These are phyloP conservation scores for Amphibalanus amphitrite DNA, from an alignment of 1,140 invertebrate species.

Conservation along the genomic window DNA sequence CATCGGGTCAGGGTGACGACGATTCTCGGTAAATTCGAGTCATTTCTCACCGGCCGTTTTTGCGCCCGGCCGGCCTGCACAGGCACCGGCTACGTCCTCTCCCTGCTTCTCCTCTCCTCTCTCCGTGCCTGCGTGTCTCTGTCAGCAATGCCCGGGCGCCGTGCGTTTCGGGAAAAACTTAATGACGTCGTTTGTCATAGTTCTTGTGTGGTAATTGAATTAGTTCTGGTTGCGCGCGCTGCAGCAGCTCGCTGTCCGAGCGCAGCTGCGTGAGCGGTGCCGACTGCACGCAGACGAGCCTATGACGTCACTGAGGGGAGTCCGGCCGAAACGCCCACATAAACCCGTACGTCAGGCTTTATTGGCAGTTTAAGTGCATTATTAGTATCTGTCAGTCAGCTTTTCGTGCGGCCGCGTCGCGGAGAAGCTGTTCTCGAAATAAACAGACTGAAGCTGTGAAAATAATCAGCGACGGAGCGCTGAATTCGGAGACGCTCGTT, in stretches of 20 bases:
- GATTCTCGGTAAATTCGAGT: not conserved
- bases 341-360: not conserved
- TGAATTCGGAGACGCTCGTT: not conserved
- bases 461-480: not conserved
- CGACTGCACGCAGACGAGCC: too few species aligned
- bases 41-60: not conserved
- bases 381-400: not conserved
- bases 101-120: not conserved
- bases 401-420: not conserved
- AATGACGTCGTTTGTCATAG: too few species aligned
- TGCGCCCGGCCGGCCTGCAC: not conserved
- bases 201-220: too few species aligned
- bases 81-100: not conserved
- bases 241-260: too few species aligned
- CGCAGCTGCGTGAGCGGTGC: too few species aligned
- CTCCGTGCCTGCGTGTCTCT: too few species aligned
- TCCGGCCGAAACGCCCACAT: not conserved
- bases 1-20: not conserved
- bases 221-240: too few species aligned
- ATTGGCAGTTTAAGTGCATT: slow-evolving; percentile 1
- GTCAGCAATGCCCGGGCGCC: too few species aligned
- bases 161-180: too few species aligned
- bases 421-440: not conserved
- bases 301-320: not conserved
- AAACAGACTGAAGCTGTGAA: not conserved